Conservation (phyloP, 2,797 vertebrate species). For the Varecia variegata region DNA sequence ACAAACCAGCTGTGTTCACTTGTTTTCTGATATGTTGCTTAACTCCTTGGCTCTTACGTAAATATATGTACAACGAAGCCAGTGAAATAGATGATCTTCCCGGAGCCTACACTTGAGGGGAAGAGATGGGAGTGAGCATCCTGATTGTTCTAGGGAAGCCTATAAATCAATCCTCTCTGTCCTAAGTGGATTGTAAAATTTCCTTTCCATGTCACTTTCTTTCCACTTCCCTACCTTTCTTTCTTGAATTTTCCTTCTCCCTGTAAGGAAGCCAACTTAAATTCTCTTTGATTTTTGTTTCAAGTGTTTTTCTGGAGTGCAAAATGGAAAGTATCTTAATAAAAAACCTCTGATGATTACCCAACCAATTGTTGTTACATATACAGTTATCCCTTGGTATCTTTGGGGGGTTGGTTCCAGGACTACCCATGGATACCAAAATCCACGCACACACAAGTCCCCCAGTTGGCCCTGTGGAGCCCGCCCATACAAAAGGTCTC, state of each 20-base stretch:
- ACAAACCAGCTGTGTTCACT: background rate
- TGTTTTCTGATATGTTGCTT: constrained; percentile 43
- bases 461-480: background rate
- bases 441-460: background rate
- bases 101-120: background rate
- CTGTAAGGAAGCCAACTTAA: background rate
- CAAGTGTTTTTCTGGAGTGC: background rate
- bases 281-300: constrained; percentile 35
- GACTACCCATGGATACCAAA: background rate
- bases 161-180: background rate
- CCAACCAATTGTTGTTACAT: background rate
- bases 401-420: background rate
- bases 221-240: background rate
- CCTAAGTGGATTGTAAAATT: background rate
- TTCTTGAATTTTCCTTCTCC: constrained; percentile 17
- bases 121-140: background rate
- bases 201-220: background rate
- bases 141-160: background rate
- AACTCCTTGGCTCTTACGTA: constrained; percentile 1
- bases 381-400: background rate
- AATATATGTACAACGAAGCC: background rate
- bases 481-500: too few species aligned
- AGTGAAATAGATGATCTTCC: background rate
- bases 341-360: background rate
- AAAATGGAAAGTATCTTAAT: background rate